Evolutionary conservation across 2,797 vertebrate genomes (phyloP), one percentile per base, ranked within the genome.

Genomic region (Clangula hyemalis): DNA sequence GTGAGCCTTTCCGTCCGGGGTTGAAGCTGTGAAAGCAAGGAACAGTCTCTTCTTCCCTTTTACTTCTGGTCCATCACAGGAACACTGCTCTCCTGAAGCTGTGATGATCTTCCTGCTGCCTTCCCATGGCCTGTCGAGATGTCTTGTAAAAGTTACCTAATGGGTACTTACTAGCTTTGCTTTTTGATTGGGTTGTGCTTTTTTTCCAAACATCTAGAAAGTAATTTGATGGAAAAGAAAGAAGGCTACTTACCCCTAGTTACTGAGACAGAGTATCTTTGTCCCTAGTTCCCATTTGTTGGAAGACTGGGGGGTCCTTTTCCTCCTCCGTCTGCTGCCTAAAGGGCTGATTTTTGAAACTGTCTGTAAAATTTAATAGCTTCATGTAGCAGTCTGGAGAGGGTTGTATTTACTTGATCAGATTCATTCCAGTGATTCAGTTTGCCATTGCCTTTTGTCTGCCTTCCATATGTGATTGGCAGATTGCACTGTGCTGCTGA

Each of bases 11-110:
- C 30, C 58, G 80, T 76, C 27, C 28, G 22, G 8, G 62, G n/a
- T 1, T 12, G 73, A 71, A 57, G 25, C 38, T 51, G 20, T 38
- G 62, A 89, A 90, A 76, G 36, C 38, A 70, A 83, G n/a, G 25
- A 51, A 60, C 1, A 13, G 22, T 56, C 38, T 21, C 49, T 13
- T 66, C 12, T 38, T 75, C 39, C 17, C 16, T 14, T 64, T 57
- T 36, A 12, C 28, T 73, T 79, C 58, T 85, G 38, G 41, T 78
- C 24, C 30, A 0, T 24, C 0, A 0, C 43, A 39, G 54, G 18
- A 87, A 43, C 22, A 5, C 5, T 27, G 54, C 43, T 64, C 61
- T 86, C 47, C 54, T 87, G 39, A 41, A 81, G 43, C 27, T 54
- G 34, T 57, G 41, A 56, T 2, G 7, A 43, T n/a, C 27, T 76